A percentile compares a stretch with the other conserved stretches of the same genome.
Evolutionary conservation across 2,113 vertebrate genomes (phyloP).

Genomic region (Cryptoleucopteryx plumbea): DNA sequence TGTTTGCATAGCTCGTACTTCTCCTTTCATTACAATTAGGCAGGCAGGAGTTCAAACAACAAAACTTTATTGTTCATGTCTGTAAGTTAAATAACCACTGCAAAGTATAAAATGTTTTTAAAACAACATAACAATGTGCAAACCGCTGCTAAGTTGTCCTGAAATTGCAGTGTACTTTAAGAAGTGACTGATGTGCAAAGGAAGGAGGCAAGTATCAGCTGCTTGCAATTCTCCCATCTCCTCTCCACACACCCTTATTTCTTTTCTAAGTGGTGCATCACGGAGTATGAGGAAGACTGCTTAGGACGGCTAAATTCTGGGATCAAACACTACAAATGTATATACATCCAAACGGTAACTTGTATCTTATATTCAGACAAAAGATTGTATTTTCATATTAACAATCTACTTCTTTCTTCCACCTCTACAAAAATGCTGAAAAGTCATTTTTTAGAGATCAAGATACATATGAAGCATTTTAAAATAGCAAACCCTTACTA

Average conservation of each 20-base stretch:
- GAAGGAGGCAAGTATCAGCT: background rate
- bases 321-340: background rate
- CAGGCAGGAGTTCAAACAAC: conserved; percentile 33
- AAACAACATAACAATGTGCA: background rate
- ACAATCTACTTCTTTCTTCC: background rate
- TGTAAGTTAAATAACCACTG: conserved; percentile 13
- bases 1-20: conserved; percentile 16
- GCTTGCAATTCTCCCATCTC: background rate
- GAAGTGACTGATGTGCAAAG: background rate
- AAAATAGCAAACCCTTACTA: background rate
- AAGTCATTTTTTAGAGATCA: background rate
- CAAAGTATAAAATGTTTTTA: background rate
- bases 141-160: background rate
- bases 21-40: conserved; percentile 21
- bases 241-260: background rate
- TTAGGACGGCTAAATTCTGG: background rate
- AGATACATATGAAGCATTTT: background rate
- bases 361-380: background rate
- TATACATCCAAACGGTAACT: background rate
- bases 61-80: background rate
- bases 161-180: background rate
- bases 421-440: background rate
- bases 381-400: background rate
- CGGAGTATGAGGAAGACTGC: background rate
- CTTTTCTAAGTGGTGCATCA: background rate